These are phyloP conservation scores for Prionace glauca DNA, from an alignment of 2,797 vertebrate genomes.

Conservation along the genomic window DNA sequence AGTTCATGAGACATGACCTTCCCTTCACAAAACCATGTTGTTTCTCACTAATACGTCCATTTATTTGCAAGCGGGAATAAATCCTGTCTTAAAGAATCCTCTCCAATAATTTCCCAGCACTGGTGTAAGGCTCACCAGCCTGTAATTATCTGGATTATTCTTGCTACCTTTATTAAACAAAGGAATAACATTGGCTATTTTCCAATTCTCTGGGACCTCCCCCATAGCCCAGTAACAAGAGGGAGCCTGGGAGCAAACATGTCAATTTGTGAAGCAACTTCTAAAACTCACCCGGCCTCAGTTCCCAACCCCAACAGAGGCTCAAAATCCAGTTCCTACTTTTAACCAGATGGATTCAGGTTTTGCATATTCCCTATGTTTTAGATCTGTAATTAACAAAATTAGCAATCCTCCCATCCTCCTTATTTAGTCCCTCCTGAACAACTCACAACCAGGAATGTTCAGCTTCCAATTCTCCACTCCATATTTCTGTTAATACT, in stretches of 20 bases:
- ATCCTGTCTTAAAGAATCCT: too few relatives aligned
- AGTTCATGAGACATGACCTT: too few relatives aligned
- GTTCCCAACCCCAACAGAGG: too few relatives aligned
- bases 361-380: not conserved
- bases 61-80: too few relatives aligned
- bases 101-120: too few relatives aligned
- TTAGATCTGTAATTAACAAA: not conserved
- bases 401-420: not conserved
- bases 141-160: too few relatives aligned
- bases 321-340: not conserved
- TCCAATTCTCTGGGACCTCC: too few relatives aligned
- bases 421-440: not conserved
- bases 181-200: too few relatives aligned
- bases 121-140: too few relatives aligned
- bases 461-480: not conserved
- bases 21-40: too few relatives aligned
- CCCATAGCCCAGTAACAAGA: not conserved
- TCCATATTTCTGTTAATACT: not conserved
- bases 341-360: not conserved
- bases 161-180: too few relatives aligned
- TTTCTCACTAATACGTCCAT: too few relatives aligned
- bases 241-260: not conserved
- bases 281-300: not conserved
- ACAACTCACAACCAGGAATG: not conserved
- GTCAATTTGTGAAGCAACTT: not conserved